Evolutionary conservation across 2,888 invertebrate species (phyloP).

Genomic region (Entomobrya proxima): DNA sequence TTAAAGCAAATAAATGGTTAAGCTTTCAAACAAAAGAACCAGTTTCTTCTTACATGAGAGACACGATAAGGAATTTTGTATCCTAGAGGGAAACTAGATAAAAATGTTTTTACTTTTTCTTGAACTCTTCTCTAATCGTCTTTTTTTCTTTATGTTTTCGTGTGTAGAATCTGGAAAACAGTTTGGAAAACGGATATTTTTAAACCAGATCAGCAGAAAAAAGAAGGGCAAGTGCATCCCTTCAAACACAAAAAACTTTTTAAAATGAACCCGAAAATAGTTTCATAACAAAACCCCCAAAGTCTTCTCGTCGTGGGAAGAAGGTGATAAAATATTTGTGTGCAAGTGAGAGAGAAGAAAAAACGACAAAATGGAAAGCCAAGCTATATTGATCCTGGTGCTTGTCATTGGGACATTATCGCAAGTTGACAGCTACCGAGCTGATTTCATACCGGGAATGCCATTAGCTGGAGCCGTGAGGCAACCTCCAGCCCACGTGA

Average conservation of each 20-base stretch:
- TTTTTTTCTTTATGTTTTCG: constrained; percentile 24
- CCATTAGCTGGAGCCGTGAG: constrained; percentile 21
- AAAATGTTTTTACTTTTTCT: background rate
- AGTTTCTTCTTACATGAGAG: constrained; percentile 43
- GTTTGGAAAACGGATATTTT: background rate
- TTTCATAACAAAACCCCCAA: background rate
- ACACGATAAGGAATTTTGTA: constrained; percentile 31
- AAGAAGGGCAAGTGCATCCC: constrained; percentile 48
- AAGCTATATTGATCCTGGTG: constrained; percentile 27
- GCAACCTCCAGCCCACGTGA: constrained; percentile 15
- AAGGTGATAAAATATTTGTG: background rate
- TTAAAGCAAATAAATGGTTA: constrained; percentile 51
- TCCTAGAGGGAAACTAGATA: constrained; percentile 35
- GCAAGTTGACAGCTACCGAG: constrained; percentile 58
- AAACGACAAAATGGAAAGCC: constrained; percentile 1
- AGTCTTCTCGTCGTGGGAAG: constrained; percentile 50
- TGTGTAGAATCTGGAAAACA: constrained; percentile 10
- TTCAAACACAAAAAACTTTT: background rate
- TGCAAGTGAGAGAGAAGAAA: background rate
- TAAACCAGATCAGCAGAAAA: constrained; percentile 15
- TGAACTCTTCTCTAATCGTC: background rate
- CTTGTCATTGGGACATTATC: constrained; percentile 59
- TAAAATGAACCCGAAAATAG: constrained; percentile 43
- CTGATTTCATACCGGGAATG: constrained; percentile 56
- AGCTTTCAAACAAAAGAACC: constrained; percentile 43